Evolutionary conservation across 2,113 vertebrate genomes (phyloP).

Genomic region (Beaufortia kweichowensis): DNA sequence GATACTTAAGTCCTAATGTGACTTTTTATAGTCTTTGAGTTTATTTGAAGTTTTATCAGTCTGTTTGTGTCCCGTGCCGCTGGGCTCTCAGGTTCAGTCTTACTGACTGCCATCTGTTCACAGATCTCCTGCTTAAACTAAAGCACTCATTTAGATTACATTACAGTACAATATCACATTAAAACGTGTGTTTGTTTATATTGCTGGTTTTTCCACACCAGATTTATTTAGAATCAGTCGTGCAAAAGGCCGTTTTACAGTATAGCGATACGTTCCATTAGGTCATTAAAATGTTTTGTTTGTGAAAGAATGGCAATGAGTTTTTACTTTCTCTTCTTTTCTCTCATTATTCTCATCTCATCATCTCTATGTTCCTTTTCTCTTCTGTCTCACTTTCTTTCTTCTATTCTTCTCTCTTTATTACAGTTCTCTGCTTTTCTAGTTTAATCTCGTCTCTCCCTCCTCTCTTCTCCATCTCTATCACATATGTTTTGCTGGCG

Average conservation of each 20-base stretch:
- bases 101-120: slow-evolving; percentile 49
- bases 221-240: background rate
- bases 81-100: slow-evolving; percentile 40
- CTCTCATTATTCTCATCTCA: background rate
- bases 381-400: background rate
- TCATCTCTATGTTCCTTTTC: too few species aligned
- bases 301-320: background rate
- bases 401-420: background rate
- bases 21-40: background rate
- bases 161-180: slow-evolving; percentile 26
- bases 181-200: slow-evolving; percentile 17
- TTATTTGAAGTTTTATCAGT: slow-evolving; percentile 5
- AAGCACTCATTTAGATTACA: slow-evolving; percentile 24
- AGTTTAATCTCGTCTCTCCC: background rate
- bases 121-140: slow-evolving; percentile 17
- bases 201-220: background rate
- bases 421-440: background rate
- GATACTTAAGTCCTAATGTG: too few species aligned
- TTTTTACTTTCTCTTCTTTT: background rate
- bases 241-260: background rate
- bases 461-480: background rate
- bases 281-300: slow-evolving; percentile 1
- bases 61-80: slow-evolving; percentile 10
- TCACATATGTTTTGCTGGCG: background rate
- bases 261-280: background rate